A percentile compares a stretch with the other conserved stretches of the same genome.
These are phyloP conservation scores for Strix aluco DNA, from an alignment of 2,113 vertebrate species.

Conservation along the genomic window DNA sequence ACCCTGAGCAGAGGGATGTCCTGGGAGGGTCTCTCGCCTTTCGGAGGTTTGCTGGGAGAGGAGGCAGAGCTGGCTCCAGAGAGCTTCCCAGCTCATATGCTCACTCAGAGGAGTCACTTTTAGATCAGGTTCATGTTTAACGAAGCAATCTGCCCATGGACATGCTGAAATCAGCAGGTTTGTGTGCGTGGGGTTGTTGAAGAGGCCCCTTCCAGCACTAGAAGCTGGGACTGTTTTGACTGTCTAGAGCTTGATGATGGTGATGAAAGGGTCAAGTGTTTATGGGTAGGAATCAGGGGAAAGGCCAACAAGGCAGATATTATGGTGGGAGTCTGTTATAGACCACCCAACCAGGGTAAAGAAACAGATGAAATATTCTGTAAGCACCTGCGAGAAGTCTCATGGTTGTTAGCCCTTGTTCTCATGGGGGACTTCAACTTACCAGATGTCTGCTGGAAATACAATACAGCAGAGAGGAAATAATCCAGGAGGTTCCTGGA, in stretches of 20 bases:
- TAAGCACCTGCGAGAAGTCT: no score
- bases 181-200: not conserved
- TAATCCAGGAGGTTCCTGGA: no score
- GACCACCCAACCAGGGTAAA: no score
- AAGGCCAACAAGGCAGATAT: no score
- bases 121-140: not conserved
- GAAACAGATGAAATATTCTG: no score
- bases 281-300: no score
- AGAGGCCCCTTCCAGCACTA: not conserved
- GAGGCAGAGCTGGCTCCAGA: not conserved
- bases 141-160: not conserved
- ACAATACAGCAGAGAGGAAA: no score
- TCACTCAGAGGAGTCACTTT: rapidly evolving
- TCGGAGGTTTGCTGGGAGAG: not conserved
- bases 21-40: not conserved
- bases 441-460: no score
- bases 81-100: not conserved
- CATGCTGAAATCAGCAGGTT: not conserved
- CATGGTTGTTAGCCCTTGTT: no score
- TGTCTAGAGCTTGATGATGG: not conserved
- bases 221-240: not conserved
- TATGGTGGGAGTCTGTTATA: no score
- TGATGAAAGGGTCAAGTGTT: not conserved
- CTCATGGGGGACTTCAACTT: no score
- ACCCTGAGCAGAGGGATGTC: not conserved